Base-by-base conservation (phyloP, 23 tunicate species). In the Clavelina lepadiformis region DNA sequence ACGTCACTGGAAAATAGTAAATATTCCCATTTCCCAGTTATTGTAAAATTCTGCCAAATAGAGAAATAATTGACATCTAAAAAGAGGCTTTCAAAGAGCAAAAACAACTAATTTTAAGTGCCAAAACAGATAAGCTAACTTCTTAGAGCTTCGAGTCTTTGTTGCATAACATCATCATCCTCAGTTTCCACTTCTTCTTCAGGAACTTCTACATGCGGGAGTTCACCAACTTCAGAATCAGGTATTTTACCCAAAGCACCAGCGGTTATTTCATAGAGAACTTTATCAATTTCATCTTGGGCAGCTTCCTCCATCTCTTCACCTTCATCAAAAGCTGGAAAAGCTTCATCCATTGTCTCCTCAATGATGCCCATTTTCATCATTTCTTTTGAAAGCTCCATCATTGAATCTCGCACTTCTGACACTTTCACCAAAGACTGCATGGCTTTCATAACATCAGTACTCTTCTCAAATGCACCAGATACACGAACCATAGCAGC, bases 281-380 rank as follows among this genome's bases (percentile, higher is more conserved):
- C 95, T 76, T 94, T 94, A 33, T 94, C 99, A 65, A 89, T 89
- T 75, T 89, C 99, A n/a, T 62, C 79, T 38, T 86, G 88, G 28
- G 94, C 78, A 0, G 91, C 95, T 34, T 94, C 99, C 5, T 94
- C 99, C 46, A 61, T 28, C 44, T 86, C 94, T 24, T 81, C 89
- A 5, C 63, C 78, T 35, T 65, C 95, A 36, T 86, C 99, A 20
- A 86, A 31, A 5, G 81, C 22, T 37, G 80, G 75, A 61, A 94
- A 65, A 28, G 94, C 71, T 46, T 94, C 99, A 13, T 94, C 99
- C 85, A 94, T 67, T 85, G 81, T 81, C 58, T 94, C 99, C 29
- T 86, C 95, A 47, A 94, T 82, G 46, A 94, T 80, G 47, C 99
- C 99, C 83, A 91, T 91, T 67, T 94, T 94, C 85, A 73, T 94